phyloP scores from a whole-genome alignment of 2,797 vertebrate species.

The Pipistrellus nathusii region DNA sequence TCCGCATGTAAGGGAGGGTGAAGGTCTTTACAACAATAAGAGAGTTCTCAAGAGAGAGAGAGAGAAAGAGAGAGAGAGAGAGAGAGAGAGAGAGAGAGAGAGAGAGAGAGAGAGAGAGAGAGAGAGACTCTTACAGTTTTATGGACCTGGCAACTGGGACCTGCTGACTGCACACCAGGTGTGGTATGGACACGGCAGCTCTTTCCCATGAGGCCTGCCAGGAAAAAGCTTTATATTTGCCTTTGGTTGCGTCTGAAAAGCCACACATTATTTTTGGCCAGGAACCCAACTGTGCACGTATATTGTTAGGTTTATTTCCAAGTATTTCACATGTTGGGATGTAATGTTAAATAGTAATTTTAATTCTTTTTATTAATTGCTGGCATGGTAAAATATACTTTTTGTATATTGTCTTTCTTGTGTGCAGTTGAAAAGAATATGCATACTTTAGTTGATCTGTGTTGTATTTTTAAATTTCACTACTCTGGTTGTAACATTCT shows the following conservation, averaged over 20 bases:
- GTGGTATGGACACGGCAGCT: background rate
- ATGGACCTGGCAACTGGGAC: background rate
- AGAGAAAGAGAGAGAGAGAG: too few relatives aligned
- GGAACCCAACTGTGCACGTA: background rate
- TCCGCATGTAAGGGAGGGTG: fast-evolving
- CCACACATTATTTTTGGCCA: background rate
- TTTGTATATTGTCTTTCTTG: background rate
- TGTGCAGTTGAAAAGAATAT: background rate
- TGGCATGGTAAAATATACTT: background rate
- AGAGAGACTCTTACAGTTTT: background rate
- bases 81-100: background rate
- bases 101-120: background rate
- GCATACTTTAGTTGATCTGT: background rate
- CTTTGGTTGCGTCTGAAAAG: background rate
- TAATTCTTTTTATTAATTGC: background rate
- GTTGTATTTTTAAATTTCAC: background rate
- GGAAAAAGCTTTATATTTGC: background rate
- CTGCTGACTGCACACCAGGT: background rate
- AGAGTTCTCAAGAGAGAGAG: too few relatives aligned
- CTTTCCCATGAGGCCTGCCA: background rate
- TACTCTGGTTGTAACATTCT: background rate
- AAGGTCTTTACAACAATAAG: background rate
- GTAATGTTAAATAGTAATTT: background rate
- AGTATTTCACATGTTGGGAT: background rate
- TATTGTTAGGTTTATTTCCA: background rate